Evolutionary conservation across 2,797 vertebrate species (phyloP).

Genomic region (Anniella stebbinsi): DNA sequence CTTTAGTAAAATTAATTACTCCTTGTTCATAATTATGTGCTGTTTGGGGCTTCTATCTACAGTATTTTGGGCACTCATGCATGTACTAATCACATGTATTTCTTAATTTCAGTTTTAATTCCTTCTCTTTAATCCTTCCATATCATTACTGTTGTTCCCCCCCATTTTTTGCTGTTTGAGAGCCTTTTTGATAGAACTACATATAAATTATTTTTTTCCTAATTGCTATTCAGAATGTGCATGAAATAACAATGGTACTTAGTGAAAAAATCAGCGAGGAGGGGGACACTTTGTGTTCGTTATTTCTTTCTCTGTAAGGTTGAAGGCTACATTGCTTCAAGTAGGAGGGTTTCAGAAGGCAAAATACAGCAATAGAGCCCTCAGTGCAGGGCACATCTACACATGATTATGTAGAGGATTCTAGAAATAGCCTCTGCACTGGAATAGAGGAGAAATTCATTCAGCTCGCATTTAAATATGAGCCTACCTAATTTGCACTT

Average conservation of each 20-base stretch:
- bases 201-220: slow-evolving; percentile 7
- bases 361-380: background rate
- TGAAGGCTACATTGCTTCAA: background rate
- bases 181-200: background rate
- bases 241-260: background rate
- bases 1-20: slow-evolving; percentile 33
- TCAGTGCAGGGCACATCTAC: background rate
- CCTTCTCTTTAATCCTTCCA: slow-evolving; percentile 21
- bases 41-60: slow-evolving; percentile 17
- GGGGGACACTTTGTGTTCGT: background rate
- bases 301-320: background rate
- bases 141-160: background rate
- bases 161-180: background rate
- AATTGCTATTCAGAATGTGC: background rate
- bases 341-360: background rate
- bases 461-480: no score
- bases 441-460: no score
- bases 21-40: slow-evolving; percentile 29
- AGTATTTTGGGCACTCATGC: slow-evolving; percentile 10
- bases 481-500: no score
- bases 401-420: background rate
- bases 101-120: slow-evolving; percentile 26
- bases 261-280: no score
- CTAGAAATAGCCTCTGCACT: background rate
- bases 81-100: slow-evolving; percentile 18